Conservation (phyloP, 2,113 vertebrate species). For the Siphamia tubifer region DNA sequence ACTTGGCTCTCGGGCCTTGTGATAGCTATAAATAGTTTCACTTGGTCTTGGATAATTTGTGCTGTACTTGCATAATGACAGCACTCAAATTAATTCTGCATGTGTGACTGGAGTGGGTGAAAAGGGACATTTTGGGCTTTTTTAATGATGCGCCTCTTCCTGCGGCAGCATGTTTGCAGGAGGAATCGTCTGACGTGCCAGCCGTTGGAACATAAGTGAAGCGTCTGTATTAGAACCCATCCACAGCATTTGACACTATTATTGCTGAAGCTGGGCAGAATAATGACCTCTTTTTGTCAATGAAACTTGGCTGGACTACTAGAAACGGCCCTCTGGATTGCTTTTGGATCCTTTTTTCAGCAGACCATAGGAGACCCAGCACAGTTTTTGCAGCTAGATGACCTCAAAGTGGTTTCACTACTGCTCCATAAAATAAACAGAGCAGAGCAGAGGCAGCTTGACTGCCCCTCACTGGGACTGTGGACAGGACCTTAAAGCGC, state of each 20-base stretch:
- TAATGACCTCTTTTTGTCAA: constrained; percentile 77
- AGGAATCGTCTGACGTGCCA: constrained; percentile 7
- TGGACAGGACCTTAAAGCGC: constrained; percentile 68
- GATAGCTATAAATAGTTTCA: constrained; percentile 77
- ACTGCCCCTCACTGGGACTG: constrained; percentile 66
- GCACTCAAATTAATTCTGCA: constrained; percentile 63
- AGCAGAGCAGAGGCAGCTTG: constrained; percentile 78
- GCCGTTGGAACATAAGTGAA: constrained; percentile 9
- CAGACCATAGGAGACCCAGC: constrained; percentile 58
- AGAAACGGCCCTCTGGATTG: constrained; percentile 42
- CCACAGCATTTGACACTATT: constrained; percentile 34
- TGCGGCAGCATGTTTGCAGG: background rate
- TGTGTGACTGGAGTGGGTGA: constrained; percentile 56
- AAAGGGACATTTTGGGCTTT: constrained; percentile 34
- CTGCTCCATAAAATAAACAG: constrained; percentile 79
- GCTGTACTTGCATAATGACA: constrained; percentile 74
- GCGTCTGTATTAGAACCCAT: constrained; percentile 31
- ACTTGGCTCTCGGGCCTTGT: constrained; percentile 69
- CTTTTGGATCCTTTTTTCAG: constrained; percentile 44
- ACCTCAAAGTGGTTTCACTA: constrained; percentile 66
- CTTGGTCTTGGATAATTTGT: constrained; percentile 77
- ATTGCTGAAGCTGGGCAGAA: constrained; percentile 44
- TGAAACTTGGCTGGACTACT: constrained; percentile 53
- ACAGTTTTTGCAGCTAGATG: constrained; percentile 61
- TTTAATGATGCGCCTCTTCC: constrained; percentile 33